These are phyloP conservation scores for Unio delphinus DNA, from an alignment of 2,888 invertebrate genomes.

Conservation along the genomic window DNA sequence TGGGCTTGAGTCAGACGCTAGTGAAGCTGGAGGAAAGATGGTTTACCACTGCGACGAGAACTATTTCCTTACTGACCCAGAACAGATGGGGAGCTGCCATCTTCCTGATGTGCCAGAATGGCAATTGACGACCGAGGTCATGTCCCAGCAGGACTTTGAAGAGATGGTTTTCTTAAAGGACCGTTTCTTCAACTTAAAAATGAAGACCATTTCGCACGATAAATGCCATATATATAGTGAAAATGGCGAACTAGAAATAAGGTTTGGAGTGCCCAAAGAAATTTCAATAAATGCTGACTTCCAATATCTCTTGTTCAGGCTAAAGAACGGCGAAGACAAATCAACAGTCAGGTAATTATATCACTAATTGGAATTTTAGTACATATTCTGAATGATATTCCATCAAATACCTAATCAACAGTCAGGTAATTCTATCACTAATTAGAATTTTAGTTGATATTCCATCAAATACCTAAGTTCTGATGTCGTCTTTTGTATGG, in stretches of 20 bases:
- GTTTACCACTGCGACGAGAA: constrained; percentile 63
- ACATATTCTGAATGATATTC: too few relatives aligned
- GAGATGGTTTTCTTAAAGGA: constrained; percentile 62
- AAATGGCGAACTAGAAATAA: constrained; percentile 42
- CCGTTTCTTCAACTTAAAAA: constrained; percentile 56
- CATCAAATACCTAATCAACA: constrained; percentile 1
- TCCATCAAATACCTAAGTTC: too few relatives aligned
- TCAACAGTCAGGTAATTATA: constrained; percentile 21
- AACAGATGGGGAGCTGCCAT: constrained; percentile 58
- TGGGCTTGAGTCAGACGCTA: constrained; percentile 17
- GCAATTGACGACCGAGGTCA: constrained; percentile 54
- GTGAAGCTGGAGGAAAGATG: constrained; percentile 16
- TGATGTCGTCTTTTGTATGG: too few relatives aligned
- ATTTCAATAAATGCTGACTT: constrained; percentile 35
- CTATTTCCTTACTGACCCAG: constrained; percentile 65
- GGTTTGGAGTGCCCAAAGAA: constrained; percentile 34
- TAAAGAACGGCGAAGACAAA: constrained; percentile 19
- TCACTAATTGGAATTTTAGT: background rate
- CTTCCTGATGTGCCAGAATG: constrained; percentile 51
- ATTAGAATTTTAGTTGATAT: too few relatives aligned
- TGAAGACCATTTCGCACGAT: constrained; percentile 46
- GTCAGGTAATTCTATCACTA: constrained; percentile 18
- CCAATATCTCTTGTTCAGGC: constrained; percentile 38
- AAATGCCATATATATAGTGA: constrained; percentile 39
- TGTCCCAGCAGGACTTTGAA: constrained; percentile 53